Percentiles rank a stretch among this genome's conserved stretches.
phyloP scores from a whole-genome alignment of 2,113 vertebrate species.

The Ctenomys sociabilis region DNA sequence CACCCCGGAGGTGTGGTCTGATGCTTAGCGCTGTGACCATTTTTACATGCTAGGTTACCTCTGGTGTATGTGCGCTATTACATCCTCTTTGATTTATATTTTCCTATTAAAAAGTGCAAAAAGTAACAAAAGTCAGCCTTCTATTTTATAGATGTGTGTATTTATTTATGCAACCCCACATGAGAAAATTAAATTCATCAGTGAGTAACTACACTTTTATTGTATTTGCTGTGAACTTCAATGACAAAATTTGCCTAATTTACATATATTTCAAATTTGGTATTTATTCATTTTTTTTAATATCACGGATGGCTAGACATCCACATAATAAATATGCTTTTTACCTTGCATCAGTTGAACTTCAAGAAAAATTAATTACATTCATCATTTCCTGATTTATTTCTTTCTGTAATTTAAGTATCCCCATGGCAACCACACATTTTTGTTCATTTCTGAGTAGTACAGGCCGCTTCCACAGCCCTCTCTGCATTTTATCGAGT shows the following conservation, averaged over 20 bases:
- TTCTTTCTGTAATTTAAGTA: conserved; percentile 69
- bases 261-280: conserved; percentile 71
- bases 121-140: conserved; percentile 28
- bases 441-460: conserved; percentile 57
- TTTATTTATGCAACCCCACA: conserved; percentile 27
- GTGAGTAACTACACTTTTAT: conserved; percentile 58
- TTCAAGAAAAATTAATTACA: conserved; percentile 80
- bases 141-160: conserved; percentile 14
- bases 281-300: conserved; percentile 76
- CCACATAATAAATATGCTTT: conserved; percentile 77
- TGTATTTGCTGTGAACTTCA: conserved; percentile 64
- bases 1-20: neutral
- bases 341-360: conserved; percentile 78
- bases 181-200: conserved; percentile 71
- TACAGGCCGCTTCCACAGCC: neutral
- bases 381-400: conserved; percentile 76
- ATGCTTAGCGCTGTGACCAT: neutral
- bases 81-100: neutral
- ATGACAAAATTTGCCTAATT: conserved; percentile 73
- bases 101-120: conserved; percentile 52
- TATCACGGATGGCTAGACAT: conserved; percentile 74
- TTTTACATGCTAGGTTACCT: neutral
- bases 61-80: neutral
- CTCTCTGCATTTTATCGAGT: conserved; percentile 41
- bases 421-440: conserved; percentile 62